Base-by-base conservation (phyloP, 2,888 invertebrate genomes). In the Tetanocera ferruginea region DNA sequence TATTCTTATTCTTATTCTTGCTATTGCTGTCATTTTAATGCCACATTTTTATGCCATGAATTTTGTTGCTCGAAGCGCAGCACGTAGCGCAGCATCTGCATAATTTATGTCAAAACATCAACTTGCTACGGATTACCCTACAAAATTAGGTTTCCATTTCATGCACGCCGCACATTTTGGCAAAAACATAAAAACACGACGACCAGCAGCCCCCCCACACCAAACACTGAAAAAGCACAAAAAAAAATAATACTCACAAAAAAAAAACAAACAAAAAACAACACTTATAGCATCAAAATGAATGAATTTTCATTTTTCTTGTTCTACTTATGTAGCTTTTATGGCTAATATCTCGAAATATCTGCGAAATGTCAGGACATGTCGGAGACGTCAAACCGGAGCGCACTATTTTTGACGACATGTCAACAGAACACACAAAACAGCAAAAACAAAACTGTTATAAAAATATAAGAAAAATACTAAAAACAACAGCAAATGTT, bases 31-130 rank as follows among this genome's bases (percentile, higher is more conserved):
- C 23, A 43, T 43, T n/a, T 60, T 60, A 60, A 60, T 23, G 60
- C 60, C 17, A 14, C 17, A 28, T 14, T 69, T 69, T 49, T 62
- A 67, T 66, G 55, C 34, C 75, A 37, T 23, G 67, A 75, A 37
- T 75, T 49, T 49, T 19, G 31, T 55, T 55, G 37, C 34, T 37
- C 25, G 23, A n/a, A 43, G 28, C 66, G 52, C 75, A 87, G 86
- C 86, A 87, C 85, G 87, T 86, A 84, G 84, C 82, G 43, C 86
- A 84, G 85, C 85, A 86, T 87, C 85, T 87, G 85, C 86, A 87
- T 87, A 87, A 87, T 87, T 87, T 86, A 87, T 87, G 84, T 82
- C 83, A 82, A 76, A 76, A 78, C 80, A 82, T 79, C 76, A 77
- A 78, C 77, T 80, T 80, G 80, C 84, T 28, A 43, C 31, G 76